phyloP scores from a whole-genome alignment of 2,888 invertebrate species.

The Eulithis testata region DNA sequence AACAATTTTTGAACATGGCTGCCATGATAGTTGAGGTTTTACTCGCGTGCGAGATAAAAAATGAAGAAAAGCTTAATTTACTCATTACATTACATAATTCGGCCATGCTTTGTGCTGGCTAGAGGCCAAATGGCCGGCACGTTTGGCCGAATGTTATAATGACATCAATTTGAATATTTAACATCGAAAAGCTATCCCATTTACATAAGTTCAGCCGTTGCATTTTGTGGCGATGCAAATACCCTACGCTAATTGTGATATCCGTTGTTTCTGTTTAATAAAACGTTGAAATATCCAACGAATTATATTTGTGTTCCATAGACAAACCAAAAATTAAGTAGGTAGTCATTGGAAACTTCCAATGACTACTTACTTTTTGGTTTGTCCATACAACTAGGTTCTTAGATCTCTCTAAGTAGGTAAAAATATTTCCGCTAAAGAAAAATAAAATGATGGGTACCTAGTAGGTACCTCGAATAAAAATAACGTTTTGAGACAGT shows the following conservation, averaged over 20 bases:
- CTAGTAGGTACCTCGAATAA: background rate
- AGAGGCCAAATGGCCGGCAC: conserved; percentile 76
- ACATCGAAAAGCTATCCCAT: conserved; percentile 81
- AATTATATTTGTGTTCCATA: no score
- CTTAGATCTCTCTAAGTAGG: no score
- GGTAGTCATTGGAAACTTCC: no score
- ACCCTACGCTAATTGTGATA: conserved; percentile 77
- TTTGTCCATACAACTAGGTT: no score
- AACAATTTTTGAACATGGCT: conserved; percentile 51
- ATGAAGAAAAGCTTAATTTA: conserved; percentile 70
- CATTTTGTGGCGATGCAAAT: conserved; percentile 80
- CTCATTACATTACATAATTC: conserved; percentile 79
- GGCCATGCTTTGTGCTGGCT: conserved; percentile 70
- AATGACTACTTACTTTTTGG: no score
- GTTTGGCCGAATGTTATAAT: conserved; percentile 82
- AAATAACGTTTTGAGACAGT: background rate
- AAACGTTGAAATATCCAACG: conserved; percentile 35
- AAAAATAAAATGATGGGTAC: no score
- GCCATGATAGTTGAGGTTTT: conserved; percentile 52
- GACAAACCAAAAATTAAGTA: no score
- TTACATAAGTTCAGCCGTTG: conserved; percentile 83
- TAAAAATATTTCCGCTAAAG: no score
- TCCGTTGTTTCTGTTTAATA: conserved; percentile 66
- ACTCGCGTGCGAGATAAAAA: conserved; percentile 68
- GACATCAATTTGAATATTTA: conserved; percentile 85